phyloP scores from a whole-genome alignment of 2,888 invertebrate genomes.

The Rugalucina vietnamica region DNA sequence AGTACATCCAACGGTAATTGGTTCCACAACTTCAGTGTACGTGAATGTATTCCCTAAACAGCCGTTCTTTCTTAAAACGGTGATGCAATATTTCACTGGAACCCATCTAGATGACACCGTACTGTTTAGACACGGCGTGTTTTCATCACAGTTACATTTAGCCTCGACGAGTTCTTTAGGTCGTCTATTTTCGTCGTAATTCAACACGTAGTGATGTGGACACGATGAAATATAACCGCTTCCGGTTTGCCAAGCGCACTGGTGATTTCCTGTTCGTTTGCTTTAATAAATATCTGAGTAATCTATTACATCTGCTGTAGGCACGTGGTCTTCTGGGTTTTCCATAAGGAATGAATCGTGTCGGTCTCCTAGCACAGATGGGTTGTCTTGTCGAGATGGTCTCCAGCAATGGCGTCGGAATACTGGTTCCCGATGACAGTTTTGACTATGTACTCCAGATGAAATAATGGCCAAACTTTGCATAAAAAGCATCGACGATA shows the following conservation, averaged over 20 bases:
- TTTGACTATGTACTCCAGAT: too few relatives aligned
- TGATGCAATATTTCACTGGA: conserved; percentile 43
- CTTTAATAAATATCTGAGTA: not conserved
- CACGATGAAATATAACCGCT: conserved; percentile 17
- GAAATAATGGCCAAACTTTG: too few relatives aligned
- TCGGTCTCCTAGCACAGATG: too few relatives aligned
- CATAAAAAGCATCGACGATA: too few relatives aligned
- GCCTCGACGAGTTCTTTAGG: conserved; percentile 46
- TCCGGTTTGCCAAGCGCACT: conserved; percentile 1
- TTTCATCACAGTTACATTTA: conserved; percentile 42
- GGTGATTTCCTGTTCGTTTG: not conserved
- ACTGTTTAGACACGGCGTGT: conserved; percentile 20
- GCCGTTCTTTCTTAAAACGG: conserved; percentile 39
- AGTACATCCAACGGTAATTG: conserved; percentile 49
- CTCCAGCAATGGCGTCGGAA: too few relatives aligned
- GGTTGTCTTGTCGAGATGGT: too few relatives aligned
- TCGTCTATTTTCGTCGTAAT: conserved; percentile 38
- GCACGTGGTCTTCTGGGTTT: not conserved
- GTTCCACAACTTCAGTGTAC: conserved; percentile 32
- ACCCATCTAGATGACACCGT: conserved; percentile 15
- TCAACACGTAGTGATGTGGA: conserved; percentile 50
- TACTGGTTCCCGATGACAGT: too few relatives aligned
- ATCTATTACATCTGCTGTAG: not conserved
- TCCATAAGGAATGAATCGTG: not conserved
- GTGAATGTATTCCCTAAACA: conserved; percentile 25